Conservation (phyloP, 1,140 invertebrate genomes). For the Drosophila ambigua region DNA sequence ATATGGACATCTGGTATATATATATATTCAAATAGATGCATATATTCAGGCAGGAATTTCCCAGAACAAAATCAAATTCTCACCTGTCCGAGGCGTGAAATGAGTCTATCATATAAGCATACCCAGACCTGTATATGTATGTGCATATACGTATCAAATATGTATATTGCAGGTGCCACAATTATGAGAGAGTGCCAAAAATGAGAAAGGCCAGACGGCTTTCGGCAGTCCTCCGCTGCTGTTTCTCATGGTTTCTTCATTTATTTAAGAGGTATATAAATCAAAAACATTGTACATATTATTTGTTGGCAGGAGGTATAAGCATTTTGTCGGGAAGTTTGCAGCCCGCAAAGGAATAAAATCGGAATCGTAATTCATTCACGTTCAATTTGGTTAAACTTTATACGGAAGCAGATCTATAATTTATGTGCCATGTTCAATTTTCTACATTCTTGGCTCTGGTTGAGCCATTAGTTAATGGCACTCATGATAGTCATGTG, state of each 20-base stretch:
- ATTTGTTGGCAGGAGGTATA: not conserved
- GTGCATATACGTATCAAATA: not conserved
- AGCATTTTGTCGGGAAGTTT: too few species aligned
- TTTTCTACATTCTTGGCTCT: too few species aligned
- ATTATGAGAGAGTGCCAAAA: slow-evolving; percentile 29
- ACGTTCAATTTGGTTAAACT: too few species aligned
- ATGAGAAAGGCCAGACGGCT: slow-evolving; percentile 16
- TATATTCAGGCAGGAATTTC: not conserved
- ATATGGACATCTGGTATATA: slow-evolving; percentile 8
- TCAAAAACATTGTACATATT: too few species aligned
- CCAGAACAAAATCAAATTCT: not conserved
- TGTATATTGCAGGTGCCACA: slow-evolving; percentile 36
- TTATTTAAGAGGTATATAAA: slow-evolving; percentile 12
- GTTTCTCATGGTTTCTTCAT: slow-evolving; percentile 17
- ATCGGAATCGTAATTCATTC: too few species aligned
- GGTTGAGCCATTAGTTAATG: too few species aligned
- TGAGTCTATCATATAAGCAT: slow-evolving; percentile 14
- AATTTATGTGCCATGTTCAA: too few species aligned
- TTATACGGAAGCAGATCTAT: too few species aligned
- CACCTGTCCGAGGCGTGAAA: slow-evolving; percentile 41
- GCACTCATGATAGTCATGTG: too few species aligned
- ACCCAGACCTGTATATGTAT: not conserved
- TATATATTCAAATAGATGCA: slow-evolving; percentile 9
- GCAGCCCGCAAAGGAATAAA: too few species aligned
- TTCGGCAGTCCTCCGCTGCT: slow-evolving; percentile 6